phyloP scores from a whole-genome alignment of 2,113 vertebrate species.

The Grammatotria lemairii region DNA sequence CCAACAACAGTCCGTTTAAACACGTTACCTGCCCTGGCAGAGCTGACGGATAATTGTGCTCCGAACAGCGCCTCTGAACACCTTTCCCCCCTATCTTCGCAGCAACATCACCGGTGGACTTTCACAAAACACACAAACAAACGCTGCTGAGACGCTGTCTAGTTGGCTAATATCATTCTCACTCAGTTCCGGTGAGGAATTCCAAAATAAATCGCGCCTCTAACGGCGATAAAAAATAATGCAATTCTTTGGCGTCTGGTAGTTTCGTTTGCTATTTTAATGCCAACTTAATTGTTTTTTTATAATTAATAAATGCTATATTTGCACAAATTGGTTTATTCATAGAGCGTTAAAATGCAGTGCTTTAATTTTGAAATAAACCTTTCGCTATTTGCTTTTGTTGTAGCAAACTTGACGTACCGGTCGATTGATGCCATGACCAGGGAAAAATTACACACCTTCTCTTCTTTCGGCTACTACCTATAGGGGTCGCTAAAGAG shows the following conservation, averaged over 20 bases:
- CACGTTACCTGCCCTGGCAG: constrained; percentile 11
- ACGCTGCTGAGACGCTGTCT: fast-evolving
- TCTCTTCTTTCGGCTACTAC: neutral
- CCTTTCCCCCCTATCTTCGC: neutral
- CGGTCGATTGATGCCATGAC: neutral
- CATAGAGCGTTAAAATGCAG: neutral
- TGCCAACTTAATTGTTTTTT: neutral
- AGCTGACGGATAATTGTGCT: neutral
- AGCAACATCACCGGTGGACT: neutral
- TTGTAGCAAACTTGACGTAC: neutral
- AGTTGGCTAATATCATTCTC: fast-evolving
- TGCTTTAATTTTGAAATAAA: neutral
- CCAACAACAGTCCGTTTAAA: neutral
- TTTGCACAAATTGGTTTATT: neutral
- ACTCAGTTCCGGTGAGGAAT: fast-evolving
- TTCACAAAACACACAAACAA: neutral
- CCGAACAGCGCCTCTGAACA: neutral
- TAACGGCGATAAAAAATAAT: neutral
- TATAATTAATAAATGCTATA: neutral
- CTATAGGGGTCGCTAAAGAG: neutral
- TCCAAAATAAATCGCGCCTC: neutral
- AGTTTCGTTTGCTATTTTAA: neutral
- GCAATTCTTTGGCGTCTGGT: neutral
- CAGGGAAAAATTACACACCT: neutral
- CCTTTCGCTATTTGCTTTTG: neutral